These are phyloP conservation scores for Martes martes DNA, from an alignment of 2,113 vertebrate species.

Conservation along the genomic window DNA sequence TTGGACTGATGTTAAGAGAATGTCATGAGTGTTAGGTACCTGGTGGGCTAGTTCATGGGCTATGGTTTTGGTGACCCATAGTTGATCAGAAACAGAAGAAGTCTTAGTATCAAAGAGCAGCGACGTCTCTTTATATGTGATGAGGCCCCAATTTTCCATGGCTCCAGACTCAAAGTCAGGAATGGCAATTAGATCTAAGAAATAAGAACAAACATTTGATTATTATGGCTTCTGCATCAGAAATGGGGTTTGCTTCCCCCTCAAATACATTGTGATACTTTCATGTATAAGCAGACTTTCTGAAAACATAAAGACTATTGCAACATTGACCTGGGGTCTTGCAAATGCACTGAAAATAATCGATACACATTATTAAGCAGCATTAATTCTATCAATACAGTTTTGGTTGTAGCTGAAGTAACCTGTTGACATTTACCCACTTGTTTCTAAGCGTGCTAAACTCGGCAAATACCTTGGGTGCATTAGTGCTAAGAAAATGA, in stretches of 20 bases:
- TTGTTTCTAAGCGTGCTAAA: not conserved
- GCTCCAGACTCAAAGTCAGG: constrained; percentile 83
- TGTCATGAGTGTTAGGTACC: constrained; percentile 52
- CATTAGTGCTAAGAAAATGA: constrained; percentile 5
- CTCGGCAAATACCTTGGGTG: not conserved
- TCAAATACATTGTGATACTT: not conserved
- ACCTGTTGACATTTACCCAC: not conserved
- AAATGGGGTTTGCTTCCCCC: not conserved
- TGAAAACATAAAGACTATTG: not conserved
- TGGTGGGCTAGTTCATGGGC: constrained; percentile 87
- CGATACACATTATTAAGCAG: not conserved
- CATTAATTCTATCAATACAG: not conserved
- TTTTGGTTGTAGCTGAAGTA: not conserved
- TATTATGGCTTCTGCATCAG: not conserved
- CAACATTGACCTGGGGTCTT: not conserved
- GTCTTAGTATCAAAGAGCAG: constrained; percentile 81
- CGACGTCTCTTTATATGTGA: constrained; percentile 83
- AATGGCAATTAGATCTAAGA: constrained; percentile 83
- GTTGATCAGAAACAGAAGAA: constrained; percentile 85
- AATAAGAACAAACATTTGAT: not conserved
- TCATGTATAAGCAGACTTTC: not conserved
- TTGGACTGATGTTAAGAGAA: not conserved
- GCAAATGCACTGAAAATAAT: not conserved
- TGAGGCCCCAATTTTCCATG: constrained; percentile 87
- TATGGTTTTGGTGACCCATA: constrained; percentile 83